phyloP scores from a whole-genome alignment of 2,888 invertebrate species.

The Philonicus albiceps region DNA sequence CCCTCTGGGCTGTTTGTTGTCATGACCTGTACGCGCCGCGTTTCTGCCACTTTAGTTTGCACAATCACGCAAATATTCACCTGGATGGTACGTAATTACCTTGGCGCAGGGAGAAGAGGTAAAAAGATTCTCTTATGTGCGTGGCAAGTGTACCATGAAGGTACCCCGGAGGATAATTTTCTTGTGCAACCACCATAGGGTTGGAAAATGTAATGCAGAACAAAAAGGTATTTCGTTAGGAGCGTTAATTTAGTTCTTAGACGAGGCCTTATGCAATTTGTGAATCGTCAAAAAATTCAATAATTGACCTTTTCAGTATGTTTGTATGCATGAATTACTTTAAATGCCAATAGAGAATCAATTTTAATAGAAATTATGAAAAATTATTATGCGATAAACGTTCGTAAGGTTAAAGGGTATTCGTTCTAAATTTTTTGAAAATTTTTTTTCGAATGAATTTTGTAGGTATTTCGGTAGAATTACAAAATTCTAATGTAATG shows the following conservation, averaged over 20 bases:
- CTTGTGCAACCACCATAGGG: background rate
- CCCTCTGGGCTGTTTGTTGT: slow-evolving; percentile 3
- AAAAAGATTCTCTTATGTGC: background rate
- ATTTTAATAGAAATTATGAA: background rate
- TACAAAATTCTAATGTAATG: too few relatives aligned
- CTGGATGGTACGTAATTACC: background rate
- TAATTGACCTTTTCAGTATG: background rate
- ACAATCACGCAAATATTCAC: background rate
- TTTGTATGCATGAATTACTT: background rate
- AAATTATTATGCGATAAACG: background rate
- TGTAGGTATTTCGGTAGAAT: too few relatives aligned
- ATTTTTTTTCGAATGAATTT: too few relatives aligned
- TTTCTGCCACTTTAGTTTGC: background rate
- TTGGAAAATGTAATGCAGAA: background rate
- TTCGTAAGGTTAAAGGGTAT: too few relatives aligned
- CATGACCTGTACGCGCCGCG: background rate
- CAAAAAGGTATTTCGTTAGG: background rate
- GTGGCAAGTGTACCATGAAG: background rate
- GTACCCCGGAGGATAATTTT: background rate
- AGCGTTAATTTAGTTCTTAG: background rate
- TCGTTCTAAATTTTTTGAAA: too few relatives aligned
- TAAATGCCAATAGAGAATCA: background rate
- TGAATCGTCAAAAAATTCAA: background rate
- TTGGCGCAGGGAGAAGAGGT: background rate
- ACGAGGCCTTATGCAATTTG: background rate